Conservation (phyloP, 2,888 invertebrate species). For the Aromia moschata region DNA sequence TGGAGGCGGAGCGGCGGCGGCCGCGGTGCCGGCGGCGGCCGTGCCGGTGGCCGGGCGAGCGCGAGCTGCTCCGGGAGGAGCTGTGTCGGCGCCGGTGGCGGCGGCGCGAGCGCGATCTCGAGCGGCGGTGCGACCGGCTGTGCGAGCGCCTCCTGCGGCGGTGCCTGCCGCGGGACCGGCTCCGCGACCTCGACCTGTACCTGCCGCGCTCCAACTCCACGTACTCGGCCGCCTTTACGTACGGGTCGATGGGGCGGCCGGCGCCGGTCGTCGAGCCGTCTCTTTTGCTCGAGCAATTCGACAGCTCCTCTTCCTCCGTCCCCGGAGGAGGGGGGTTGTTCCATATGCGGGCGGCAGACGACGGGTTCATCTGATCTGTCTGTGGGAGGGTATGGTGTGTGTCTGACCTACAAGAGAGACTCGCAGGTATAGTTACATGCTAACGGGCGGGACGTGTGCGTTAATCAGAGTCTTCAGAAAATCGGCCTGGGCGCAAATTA, state of each 20-base stretch:
- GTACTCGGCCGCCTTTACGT: constrained; percentile 55
- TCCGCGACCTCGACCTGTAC: constrained; percentile 41
- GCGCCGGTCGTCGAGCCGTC: constrained; percentile 24
- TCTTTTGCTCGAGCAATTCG: constrained; percentile 31
- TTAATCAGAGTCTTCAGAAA: constrained; percentile 47
- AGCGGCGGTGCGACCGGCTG: constrained; percentile 44
- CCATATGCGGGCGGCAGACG: constrained; percentile 52
- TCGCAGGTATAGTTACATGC: constrained; percentile 64
- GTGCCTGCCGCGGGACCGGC: constrained; percentile 44
- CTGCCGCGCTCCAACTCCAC: constrained; percentile 43
- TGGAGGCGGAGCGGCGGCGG: constrained; percentile 29
- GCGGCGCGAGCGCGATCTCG: constrained; percentile 42
- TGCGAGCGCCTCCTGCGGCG: constrained; percentile 40
- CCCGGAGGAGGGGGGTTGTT: constrained; percentile 62
- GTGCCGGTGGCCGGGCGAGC: constrained; percentile 31
- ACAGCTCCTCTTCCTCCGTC: constrained; percentile 51
- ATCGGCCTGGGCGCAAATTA: constrained; percentile 36
- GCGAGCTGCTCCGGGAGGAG: constrained; percentile 37
- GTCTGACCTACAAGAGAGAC: constrained; percentile 64
- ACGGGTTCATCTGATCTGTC: constrained; percentile 59
- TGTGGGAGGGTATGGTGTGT: too few species aligned
- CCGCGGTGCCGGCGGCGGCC: constrained; percentile 33
- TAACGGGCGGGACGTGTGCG: constrained; percentile 48
- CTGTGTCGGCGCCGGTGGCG: constrained; percentile 38
- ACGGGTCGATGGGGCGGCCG: constrained; percentile 53